phyloP scores from a whole-genome alignment of 2,888 invertebrate species.

The Lacanobia wlatinum region DNA sequence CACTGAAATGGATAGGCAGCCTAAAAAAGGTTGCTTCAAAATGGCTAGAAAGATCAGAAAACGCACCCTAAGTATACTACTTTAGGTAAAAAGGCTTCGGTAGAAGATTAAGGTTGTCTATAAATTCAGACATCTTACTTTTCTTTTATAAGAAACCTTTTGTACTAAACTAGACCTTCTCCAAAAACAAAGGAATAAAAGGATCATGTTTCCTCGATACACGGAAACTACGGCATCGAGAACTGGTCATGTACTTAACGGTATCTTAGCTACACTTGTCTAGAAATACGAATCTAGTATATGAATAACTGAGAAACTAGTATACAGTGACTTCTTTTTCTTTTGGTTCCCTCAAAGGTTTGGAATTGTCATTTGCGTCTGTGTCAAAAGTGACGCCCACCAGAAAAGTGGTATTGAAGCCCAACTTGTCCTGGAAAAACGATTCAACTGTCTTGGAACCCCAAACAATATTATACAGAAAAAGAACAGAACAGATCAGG shows the following conservation, averaged over 20 bases:
- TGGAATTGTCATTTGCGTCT: no score
- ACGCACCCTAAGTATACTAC: no score
- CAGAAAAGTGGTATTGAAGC: no score
- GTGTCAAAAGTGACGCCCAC: no score
- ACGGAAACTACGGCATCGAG: neutral
- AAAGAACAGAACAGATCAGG: no score
- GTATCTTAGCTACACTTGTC: neutral
- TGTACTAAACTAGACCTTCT: conserved; percentile 7
- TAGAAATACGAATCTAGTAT: neutral
- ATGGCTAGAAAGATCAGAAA: neutral
- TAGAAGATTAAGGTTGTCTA: conserved; percentile 5
- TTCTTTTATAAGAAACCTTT: conserved; percentile 12
- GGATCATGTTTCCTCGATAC: neutral
- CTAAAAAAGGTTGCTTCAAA: no score
- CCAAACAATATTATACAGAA: neutral
- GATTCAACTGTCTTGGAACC: no score
- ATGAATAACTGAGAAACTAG: no score
- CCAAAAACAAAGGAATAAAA: conserved; percentile 1
- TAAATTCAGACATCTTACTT: conserved; percentile 14
- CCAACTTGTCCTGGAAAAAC: no score
- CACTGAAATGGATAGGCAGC: no score
- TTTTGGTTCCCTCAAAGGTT: no score
- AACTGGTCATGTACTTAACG: neutral
- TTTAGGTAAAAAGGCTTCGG: neutral
- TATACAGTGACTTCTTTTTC: no score